Evolutionary conservation across 2,888 invertebrate species (phyloP), one percentile per base, ranked within the genome.

Genomic region (Adineta ricciae): DNA sequence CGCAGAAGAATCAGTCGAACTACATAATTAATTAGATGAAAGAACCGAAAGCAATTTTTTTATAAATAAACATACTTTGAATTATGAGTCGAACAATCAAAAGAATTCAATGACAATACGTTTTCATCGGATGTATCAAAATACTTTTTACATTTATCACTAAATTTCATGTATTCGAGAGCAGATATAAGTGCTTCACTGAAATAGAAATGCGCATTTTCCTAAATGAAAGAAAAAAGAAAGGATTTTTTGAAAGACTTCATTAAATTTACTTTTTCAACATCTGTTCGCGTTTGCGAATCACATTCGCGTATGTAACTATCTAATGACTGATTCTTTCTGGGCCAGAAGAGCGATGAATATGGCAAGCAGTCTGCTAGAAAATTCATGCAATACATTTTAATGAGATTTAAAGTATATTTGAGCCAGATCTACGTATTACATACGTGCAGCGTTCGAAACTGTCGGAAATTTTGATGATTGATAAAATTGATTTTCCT

Each of bases 121-220:
- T n/a, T 41, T 78, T 41, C 41, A 78, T 78, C 41, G 2, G 19
- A 41, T 78, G 41, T 14, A 41, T 78, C 41, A 38, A 49, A 50
- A 27, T 46, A 72, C 87, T 87, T 86, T 87, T 87, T 49, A 87
- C 86, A 87, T 41, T 41, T n/a, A 2, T 78, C n/a, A 78, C 41
- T 78, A 78, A 78, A 91, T 86, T 90, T 90, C 89, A 91, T 90
- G 85, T 90, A 89, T 87, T 95, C 95, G 87, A 95, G 94, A 24
- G 94, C 94, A 14, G 94, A 93, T 87, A 95, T 95, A 89, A 95
- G 93, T 0, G 94, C 94, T 90, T 95, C 95, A 4, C 94, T 94
- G 87, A 95, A 93, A 88, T 93, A 93, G 89, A 95, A 95, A 91
- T 95, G 95, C 0, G 95, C 94, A 91, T 95, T 95, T 91, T 95